phyloP scores from a whole-genome alignment of 2,888 invertebrate species.

The Teleogryllus oceanicus region DNA sequence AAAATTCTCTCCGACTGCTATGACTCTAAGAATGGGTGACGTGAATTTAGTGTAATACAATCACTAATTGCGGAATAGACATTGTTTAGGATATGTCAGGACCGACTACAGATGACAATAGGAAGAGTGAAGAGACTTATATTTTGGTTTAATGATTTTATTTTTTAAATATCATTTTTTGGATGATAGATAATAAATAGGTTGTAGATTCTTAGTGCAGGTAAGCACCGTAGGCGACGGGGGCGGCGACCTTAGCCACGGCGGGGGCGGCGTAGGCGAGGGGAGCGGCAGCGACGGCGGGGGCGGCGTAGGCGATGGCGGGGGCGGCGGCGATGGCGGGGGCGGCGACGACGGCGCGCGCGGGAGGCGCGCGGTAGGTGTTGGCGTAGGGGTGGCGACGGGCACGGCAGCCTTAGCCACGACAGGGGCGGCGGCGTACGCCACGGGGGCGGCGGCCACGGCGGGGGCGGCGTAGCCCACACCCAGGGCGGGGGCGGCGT shows the following conservation, averaged over 20 bases:
- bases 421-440: constrained; percentile 34
- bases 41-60: no score
- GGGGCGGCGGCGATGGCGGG: constrained; percentile 30
- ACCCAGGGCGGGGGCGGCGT: background rate
- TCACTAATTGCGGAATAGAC: no score
- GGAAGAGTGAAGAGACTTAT: background rate
- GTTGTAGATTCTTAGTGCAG: background rate
- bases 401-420: constrained; percentile 45
- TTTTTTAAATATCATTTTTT: background rate
- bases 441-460: constrained; percentile 39
- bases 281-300: constrained; percentile 35
- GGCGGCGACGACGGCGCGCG: constrained; percentile 30
- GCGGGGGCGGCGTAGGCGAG: constrained; percentile 38
- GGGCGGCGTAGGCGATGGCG: constrained; percentile 31
- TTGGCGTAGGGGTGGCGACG: constrained; percentile 39
- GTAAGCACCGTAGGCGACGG: constrained; percentile 41
- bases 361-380: constrained; percentile 7
- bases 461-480: constrained; percentile 32
- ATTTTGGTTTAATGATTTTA: background rate
- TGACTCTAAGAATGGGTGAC: no score
- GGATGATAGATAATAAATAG: background rate
- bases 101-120: no score
- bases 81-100: no score
- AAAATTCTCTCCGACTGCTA: no score
- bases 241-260: constrained; percentile 46